These are phyloP conservation scores for Eueides isabella DNA, from an alignment of 1,140 invertebrate species.

Conservation along the genomic window DNA sequence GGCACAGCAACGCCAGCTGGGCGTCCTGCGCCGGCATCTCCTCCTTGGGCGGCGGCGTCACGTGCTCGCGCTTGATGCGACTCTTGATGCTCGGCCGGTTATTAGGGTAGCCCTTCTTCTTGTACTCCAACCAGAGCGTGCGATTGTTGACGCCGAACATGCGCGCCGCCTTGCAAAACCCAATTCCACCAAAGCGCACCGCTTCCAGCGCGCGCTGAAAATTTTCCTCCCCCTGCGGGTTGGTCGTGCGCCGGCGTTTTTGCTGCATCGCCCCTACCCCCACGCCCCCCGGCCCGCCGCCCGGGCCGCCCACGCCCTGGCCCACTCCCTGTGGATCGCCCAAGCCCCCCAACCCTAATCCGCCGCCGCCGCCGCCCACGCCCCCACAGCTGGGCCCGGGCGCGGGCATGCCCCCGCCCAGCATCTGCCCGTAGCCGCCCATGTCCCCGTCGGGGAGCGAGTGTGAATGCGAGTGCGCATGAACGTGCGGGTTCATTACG, in stretches of 20 bases:
- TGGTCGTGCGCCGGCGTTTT: conserved; percentile 62
- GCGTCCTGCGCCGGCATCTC: conserved; percentile 70
- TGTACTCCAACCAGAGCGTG: conserved; percentile 92
- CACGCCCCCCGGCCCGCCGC: conserved; percentile 27
- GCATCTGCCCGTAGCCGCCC: conserved; percentile 53
- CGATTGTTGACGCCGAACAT: conserved; percentile 92
- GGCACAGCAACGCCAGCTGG: conserved; percentile 70
- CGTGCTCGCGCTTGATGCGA: conserved; percentile 85
- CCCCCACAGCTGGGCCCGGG: conserved; percentile 54
- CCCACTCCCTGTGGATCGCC: neutral
- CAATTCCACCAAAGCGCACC: conserved; percentile 90
- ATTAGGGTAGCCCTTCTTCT: conserved; percentile 90
- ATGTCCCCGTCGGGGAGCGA: conserved; percentile 48
- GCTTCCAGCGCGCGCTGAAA: conserved; percentile 90
- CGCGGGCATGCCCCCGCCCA: conserved; percentile 53
- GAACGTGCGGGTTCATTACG: conserved; percentile 57
- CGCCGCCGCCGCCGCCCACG: neutral
- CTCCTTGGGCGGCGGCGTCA: conserved; percentile 78
- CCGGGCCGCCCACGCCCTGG: conserved; percentile 37
- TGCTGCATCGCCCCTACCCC: conserved; percentile 37
- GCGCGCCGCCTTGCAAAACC: conserved; percentile 91
- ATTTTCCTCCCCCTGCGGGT: conserved; percentile 90
- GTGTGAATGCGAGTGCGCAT: conserved; percentile 43
- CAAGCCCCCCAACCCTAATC: neutral
- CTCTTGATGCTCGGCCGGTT: conserved; percentile 88